These are phyloP conservation scores for Hemitrygon akajei DNA, from an alignment of 2,797 vertebrate genomes.

Conservation along the genomic window DNA sequence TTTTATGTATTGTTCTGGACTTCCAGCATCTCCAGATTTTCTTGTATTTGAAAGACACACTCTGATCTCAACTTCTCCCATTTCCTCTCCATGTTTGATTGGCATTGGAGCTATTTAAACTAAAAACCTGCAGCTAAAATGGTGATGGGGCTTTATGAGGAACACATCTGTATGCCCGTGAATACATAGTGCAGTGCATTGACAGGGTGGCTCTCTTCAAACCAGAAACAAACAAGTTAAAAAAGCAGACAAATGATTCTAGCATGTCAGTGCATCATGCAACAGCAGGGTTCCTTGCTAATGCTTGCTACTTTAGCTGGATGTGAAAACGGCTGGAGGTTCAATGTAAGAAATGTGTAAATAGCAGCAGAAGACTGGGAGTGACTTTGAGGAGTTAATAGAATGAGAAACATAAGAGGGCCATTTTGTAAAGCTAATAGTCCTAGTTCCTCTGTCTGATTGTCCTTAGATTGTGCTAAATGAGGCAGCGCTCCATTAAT, in stretches of 20 bases:
- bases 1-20: too few species aligned
- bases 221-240: background rate
- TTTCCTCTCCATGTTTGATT: background rate
- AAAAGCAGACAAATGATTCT: background rate
- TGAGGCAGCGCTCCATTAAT: slow-evolving; percentile 28
- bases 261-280: background rate
- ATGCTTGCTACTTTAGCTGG: background rate
- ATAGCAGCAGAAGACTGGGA: background rate
- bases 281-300: too few species aligned
- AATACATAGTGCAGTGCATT: background rate
- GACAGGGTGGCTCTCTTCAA: background rate
- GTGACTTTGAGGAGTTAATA: slow-evolving; percentile 3
- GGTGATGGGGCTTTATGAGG: background rate
- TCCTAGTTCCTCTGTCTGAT: background rate
- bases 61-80: background rate
- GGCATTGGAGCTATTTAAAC: background rate
- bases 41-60: background rate
- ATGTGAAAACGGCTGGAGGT: too few species aligned
- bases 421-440: slow-evolving; percentile 6
- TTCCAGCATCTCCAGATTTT: too few species aligned
- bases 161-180: background rate
- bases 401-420: background rate
- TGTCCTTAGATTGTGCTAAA: slow-evolving; percentile 18
- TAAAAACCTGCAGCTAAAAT: background rate
- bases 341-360: background rate